Conservation (phyloP, 2,113 vertebrate species). For the Fulica atra region DNA sequence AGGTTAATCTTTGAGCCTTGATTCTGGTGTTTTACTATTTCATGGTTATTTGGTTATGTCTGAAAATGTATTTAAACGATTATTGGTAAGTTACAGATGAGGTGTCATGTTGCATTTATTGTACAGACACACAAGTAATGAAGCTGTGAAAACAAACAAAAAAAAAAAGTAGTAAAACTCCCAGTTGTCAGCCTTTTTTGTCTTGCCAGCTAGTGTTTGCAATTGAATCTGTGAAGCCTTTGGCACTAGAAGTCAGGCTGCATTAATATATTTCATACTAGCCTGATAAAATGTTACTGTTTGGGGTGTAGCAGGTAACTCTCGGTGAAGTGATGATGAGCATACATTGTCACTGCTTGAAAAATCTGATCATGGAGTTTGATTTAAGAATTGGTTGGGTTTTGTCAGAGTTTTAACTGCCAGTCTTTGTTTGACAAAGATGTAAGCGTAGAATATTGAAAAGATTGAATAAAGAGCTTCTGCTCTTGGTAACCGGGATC, state of each 20-base stretch:
- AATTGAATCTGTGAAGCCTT: conserved; percentile 31
- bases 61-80: conserved; percentile 16
- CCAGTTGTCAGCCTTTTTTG: conserved; percentile 17
- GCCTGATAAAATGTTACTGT: background rate
- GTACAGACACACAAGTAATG: background rate
- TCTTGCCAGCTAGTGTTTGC: background rate
- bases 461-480: background rate
- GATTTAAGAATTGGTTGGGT: background rate
- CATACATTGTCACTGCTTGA: background rate
- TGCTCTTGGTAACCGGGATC: background rate
- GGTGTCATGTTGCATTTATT: background rate
- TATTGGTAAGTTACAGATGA: background rate
- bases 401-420: background rate
- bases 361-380: background rate
- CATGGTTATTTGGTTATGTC: background rate
- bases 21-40: background rate
- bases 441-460: background rate
- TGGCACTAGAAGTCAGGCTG: conserved; percentile 22
- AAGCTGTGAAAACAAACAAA: background rate
- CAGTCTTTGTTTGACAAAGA: background rate
- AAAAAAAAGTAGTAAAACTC: background rate
- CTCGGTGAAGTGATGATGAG: background rate
- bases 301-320: background rate
- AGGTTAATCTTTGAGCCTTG: background rate
- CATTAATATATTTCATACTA: background rate